Base-by-base conservation (phyloP, 1,140 invertebrate genomes). In the Dendroctonus ponderosae region DNA sequence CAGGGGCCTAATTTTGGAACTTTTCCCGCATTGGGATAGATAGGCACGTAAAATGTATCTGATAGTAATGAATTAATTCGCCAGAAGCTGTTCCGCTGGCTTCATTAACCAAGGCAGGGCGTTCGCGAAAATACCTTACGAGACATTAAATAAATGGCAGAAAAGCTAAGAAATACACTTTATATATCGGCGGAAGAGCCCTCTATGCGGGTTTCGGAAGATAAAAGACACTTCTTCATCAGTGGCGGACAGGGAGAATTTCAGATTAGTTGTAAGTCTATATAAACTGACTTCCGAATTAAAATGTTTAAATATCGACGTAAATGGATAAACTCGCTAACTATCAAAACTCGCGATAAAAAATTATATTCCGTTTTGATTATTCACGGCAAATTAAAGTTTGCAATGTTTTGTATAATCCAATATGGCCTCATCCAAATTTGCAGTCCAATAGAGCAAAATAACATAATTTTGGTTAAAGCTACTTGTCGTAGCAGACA, bases 61-160 rank as follows among this genome's bases (percentile, higher is more conserved):
- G 44, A 63, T 54, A 51, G 61, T 63, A 63, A 62, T 68, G 66
- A 63, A 63, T 68, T 68, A 68, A 68, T 68, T 68, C 49, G 60
- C 58, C 51, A 53, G 60, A 57, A 40, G 50, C 50, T 15, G 59
- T 56, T 42, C 44, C 58, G 43, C 58, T 11, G 42, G 61, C 66
- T 68, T 63, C 61, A 68, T 63, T 58, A 68, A 62, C 40, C 53
- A 37, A 14, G 51, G 42, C 56, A 48, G 56, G 64, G 64, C 63
- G 61, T 66, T 66, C 43, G 49, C 43, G 51, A 66, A 66, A 66
- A 66, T 66, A 68, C 61, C 66, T 68, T 62, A 57, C 58, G 50
- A 62, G 59, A 68, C 61, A 62, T 68, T 68, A 62, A 62, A 62
- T 68, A 63, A 63, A 62, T 68, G 59, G 52, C 66, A 57, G 59